A percentile compares a stretch with the other conserved stretches of the same genome.
Evolutionary conservation across 2,888 invertebrate species (phyloP).

Genomic region (Magallana nippona): DNA sequence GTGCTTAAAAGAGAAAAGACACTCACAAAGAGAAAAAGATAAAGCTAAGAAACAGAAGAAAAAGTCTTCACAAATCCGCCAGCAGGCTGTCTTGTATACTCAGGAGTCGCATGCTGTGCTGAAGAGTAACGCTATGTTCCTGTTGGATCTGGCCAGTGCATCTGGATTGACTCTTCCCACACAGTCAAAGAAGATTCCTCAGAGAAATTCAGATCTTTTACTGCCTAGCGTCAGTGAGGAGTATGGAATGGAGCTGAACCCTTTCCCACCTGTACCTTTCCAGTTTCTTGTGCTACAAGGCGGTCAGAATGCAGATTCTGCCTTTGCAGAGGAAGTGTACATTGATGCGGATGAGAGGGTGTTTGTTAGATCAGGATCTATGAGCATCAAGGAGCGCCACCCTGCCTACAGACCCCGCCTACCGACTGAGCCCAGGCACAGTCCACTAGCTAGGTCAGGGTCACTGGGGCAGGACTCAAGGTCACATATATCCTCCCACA

Average conservation of each 20-base stretch:
- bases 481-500: conserved; percentile 66
- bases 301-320: conserved; percentile 76
- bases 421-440: conserved; percentile 74
- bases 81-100: conserved; percentile 78
- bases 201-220: conserved; percentile 63
- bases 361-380: conserved; percentile 73
- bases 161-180: conserved; percentile 81
- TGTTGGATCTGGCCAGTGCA: conserved; percentile 92
- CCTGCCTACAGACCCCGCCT: conserved; percentile 66
- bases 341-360: conserved; percentile 75
- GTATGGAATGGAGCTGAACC: conserved; percentile 70
- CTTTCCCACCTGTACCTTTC: conserved; percentile 77
- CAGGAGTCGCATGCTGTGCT: conserved; percentile 86
- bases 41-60: conserved; percentile 77
- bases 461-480: conserved; percentile 73
- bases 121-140: conserved; percentile 95
- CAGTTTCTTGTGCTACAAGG: conserved; percentile 73
- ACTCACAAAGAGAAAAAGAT: conserved; percentile 76
- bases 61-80: conserved; percentile 65
- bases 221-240: conserved; percentile 77
- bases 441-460: conserved; percentile 74
- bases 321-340: conserved; percentile 78
- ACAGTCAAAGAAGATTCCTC: conserved; percentile 65
- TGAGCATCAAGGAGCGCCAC: conserved; percentile 65
- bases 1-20: conserved; percentile 82